These are phyloP conservation scores for Synergus umbraculus DNA, from an alignment of 2,888 invertebrate species.

Conservation along the genomic window DNA sequence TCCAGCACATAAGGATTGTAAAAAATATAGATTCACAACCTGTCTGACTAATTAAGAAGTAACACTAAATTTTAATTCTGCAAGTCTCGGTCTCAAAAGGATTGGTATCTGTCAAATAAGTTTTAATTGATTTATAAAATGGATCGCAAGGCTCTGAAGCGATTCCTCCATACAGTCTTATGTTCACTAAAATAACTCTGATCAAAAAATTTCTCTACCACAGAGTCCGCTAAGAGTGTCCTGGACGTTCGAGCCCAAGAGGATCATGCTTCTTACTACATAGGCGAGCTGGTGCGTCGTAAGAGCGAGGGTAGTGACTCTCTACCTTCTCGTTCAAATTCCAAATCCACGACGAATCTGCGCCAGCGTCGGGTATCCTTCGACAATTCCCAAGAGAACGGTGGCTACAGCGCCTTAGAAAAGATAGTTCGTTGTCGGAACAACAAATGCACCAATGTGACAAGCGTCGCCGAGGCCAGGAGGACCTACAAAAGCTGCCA, in stretches of 20 bases:
- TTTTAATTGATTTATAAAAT: not conserved
- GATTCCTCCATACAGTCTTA: not conserved
- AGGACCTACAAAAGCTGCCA: slow-evolving; percentile 93
- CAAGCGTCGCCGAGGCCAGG: slow-evolving; percentile 87
- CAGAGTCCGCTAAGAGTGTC: slow-evolving; percentile 74
- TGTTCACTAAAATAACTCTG: not conserved
- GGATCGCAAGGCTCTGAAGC: not conserved
- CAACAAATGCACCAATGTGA: slow-evolving; percentile 87
- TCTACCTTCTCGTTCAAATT: slow-evolving; percentile 65
- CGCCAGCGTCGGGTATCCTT: slow-evolving; percentile 80
- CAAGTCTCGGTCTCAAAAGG: not conserved
- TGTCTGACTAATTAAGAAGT: not conserved
- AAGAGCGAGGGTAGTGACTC: slow-evolving; percentile 83
- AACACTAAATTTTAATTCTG: not conserved
- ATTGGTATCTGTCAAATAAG: not conserved
- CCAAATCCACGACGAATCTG: slow-evolving; percentile 46
- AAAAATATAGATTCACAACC: not conserved
- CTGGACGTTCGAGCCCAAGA: slow-evolving; percentile 64
- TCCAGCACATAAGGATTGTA: not conserved
- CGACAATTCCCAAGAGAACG: slow-evolving; percentile 78
- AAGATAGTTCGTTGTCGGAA: slow-evolving; percentile 86
- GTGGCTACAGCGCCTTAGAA: slow-evolving; percentile 78
- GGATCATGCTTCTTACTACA: slow-evolving; percentile 62
- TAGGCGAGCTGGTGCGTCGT: slow-evolving; percentile 78
- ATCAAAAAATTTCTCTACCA: slow-evolving; percentile 48